Evolutionary conservation across 2,888 invertebrate genomes (phyloP), one percentile per base, ranked within the genome.

Genomic region (Herminia tarsipennalis): DNA sequence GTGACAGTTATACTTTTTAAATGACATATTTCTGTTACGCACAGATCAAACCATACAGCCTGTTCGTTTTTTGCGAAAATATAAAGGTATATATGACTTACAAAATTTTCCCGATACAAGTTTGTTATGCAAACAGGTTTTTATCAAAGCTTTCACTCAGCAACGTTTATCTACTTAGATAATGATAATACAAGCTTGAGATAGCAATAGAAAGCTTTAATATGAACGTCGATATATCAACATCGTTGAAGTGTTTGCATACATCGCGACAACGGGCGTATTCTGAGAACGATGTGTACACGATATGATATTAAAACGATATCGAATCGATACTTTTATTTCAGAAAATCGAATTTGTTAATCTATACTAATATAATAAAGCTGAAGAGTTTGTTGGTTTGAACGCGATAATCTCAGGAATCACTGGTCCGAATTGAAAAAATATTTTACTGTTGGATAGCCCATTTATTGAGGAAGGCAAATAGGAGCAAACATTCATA

Each of bases 131-230:
- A 56, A 64, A 72, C 63, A 70, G 64, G 64, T 45, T 66, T 55
- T 81, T 87, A 88, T 88, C 87, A 70, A 78, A 75, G 86, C 88
- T 88, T 86, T 88, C 81, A 87, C 83, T 73, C 78, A 79, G 79
- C 78, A 57, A 66, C 53, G 66, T 76, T 86, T 87, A 86, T 85
- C 83, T 76, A 76, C 72, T 81, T 76, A 82, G 86, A 86, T 88
- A 87, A 78, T 73, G 75, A 75, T 79, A 80, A 76, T 76, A 79
- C 77, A 84, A 78, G 88, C 85, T 89, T 88, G 89, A 90, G 89
- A 88, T 89, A 89, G 77, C 76, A 68, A 56, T 56, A 77, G 73
- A 82, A 78, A 81, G 84, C 78, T 85, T 81, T 81, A 86, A 85
- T 86, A 86, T 83, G 70, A 81, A 81, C 75, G 75, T 77, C 73